Evolutionary conservation across 2,113 vertebrate species (phyloP).

Genomic region (Psilopogon haemacephalus): DNA sequence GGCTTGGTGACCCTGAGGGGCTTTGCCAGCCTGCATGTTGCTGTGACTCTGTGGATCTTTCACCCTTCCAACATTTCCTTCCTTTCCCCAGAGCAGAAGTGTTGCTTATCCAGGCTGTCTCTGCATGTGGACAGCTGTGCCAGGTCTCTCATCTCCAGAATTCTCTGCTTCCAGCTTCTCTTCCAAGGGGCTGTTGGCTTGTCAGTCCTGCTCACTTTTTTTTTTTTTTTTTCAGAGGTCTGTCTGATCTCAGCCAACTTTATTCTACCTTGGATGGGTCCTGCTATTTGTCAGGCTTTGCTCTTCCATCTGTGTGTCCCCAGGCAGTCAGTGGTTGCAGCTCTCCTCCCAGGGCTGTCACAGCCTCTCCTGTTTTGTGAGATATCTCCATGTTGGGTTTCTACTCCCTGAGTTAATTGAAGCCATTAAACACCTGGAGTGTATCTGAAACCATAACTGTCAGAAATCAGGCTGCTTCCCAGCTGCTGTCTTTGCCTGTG

Average conservation of each 20-base stretch:
- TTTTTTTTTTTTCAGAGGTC: too few relatives aligned
- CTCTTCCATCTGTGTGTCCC: not conserved
- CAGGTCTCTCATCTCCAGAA: not conserved
- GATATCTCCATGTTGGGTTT: not conserved
- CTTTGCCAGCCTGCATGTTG: too few relatives aligned
- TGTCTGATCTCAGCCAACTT: too few relatives aligned
- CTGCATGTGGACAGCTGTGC: not conserved
- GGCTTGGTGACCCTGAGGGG: too few relatives aligned
- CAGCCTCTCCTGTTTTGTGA: not conserved
- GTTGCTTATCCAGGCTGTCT: not conserved
- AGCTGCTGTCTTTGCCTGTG: not conserved
- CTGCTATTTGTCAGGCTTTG: not conserved
- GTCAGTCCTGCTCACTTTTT: not conserved
- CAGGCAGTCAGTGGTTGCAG: not conserved
- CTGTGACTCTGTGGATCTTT: too few relatives aligned
- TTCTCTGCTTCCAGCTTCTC: not conserved
- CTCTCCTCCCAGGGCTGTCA: not conserved
- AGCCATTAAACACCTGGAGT: not conserved
- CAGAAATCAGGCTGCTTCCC: not conserved
- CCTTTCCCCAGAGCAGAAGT: not conserved
- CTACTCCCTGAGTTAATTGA: not conserved
- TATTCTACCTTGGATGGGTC: not conserved
- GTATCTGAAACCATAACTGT: not conserved
- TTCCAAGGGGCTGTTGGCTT: conserved; percentile 11
- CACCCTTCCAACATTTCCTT: not conserved